phyloP scores from a whole-genome alignment of 1,140 invertebrate species.

The Brachystomella parvula region DNA sequence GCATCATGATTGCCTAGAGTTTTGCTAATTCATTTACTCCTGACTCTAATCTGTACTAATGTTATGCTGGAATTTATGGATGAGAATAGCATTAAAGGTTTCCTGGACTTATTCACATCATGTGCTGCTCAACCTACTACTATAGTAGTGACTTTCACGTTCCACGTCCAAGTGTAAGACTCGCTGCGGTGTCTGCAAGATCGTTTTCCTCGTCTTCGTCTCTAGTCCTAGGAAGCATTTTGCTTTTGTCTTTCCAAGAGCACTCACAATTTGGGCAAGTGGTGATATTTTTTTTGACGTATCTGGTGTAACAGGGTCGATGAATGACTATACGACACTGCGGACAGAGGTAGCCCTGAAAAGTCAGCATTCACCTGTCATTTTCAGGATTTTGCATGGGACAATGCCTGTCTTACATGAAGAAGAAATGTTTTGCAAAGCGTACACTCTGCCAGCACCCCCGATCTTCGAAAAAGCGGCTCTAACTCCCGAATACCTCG shows the following conservation, averaged over 20 bases:
- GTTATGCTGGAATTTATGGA: too few species aligned
- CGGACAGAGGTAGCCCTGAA: neutral
- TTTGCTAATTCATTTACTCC: too few species aligned
- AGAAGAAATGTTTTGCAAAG: slow-evolving; percentile 25
- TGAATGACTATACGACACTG: neutral
- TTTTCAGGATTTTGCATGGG: neutral
- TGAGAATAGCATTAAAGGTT: too few species aligned
- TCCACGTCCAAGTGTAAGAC: too few species aligned
- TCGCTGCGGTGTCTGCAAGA: neutral
- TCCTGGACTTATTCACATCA: too few species aligned
- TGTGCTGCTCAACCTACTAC: too few species aligned
- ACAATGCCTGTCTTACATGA: slow-evolving; percentile 19
- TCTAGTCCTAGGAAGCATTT: neutral
- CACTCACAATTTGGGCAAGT: neutral
- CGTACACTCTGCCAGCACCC: slow-evolving; percentile 19
- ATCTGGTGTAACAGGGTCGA: neutral
- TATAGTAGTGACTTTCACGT: too few species aligned
- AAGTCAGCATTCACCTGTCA: neutral
- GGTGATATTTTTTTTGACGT: neutral
- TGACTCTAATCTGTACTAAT: too few species aligned
- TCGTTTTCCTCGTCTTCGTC: too few species aligned
- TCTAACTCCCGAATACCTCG: slow-evolving; percentile 30
- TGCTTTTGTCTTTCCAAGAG: neutral
- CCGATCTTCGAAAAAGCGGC: slow-evolving; percentile 21
- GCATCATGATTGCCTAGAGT: too few species aligned